Percentiles rank a stretch among this genome's conserved stretches.
Conservation (phyloP, 2,888 invertebrate genomes). For the Hartigia nigra region DNA sequence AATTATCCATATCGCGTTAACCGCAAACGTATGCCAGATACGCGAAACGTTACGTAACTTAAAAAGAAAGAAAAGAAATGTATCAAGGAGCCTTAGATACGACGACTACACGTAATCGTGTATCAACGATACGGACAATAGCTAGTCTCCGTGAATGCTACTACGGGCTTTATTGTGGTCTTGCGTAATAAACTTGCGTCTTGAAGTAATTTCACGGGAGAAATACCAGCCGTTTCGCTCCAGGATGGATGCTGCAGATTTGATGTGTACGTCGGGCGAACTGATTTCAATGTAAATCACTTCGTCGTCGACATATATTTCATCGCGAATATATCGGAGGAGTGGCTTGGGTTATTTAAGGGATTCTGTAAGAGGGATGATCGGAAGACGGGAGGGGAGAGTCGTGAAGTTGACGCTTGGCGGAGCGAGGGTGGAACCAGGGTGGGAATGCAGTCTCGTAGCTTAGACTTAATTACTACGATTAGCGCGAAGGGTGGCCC, state of each 20-base stretch:
- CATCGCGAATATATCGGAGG: constrained; percentile 31
- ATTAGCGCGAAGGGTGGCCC: constrained; percentile 49
- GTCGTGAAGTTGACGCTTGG: constrained; percentile 11
- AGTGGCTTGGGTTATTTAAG: constrained; percentile 19
- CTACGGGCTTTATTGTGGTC: neutral
- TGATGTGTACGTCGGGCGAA: neutral
- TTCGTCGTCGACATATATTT: constrained; percentile 42
- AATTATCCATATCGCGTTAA: neutral
- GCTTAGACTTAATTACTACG: constrained; percentile 57
- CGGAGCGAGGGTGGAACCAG: constrained; percentile 3
- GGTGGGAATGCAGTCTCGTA: constrained; percentile 37
- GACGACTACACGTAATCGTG: neutral
- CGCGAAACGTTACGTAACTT: neutral
- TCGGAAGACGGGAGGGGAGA: constrained; percentile 2
- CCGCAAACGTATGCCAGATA: neutral
- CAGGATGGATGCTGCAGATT: neutral
- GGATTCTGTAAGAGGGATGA: constrained; percentile 7
- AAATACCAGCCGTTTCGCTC: neutral
- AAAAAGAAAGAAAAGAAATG: neutral
- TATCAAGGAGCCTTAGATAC: neutral
- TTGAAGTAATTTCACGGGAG: neutral
- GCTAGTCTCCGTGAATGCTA: neutral
- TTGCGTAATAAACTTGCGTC: neutral
- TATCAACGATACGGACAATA: neutral
- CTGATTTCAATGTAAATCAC: constrained; percentile 52